Conservation (phyloP, 2,113 vertebrate genomes). For the Copsychus sechellarum region DNA sequence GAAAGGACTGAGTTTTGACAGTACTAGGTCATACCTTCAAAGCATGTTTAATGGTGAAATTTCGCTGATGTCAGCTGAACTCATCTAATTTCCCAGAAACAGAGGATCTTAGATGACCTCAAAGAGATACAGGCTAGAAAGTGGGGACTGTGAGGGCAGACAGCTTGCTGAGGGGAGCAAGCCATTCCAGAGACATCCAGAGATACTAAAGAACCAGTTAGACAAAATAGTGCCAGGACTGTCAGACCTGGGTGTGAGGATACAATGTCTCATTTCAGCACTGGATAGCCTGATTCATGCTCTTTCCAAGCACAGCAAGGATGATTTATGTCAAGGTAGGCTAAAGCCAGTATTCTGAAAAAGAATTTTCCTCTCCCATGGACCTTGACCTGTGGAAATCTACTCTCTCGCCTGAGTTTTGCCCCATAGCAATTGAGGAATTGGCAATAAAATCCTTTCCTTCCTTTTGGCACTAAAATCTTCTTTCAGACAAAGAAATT, state of each 20-base stretch:
- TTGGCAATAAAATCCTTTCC: not conserved
- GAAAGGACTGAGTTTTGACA: constrained; percentile 47
- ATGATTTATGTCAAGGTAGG: not conserved
- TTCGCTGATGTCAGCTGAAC: not conserved
- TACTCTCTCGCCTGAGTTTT: not conserved
- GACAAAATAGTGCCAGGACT: not conserved
- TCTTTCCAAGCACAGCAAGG: not conserved
- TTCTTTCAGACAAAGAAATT: not conserved
- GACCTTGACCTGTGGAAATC: not conserved
- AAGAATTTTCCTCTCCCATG: not conserved
- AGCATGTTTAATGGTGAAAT: not conserved
- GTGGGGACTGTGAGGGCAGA: not conserved
- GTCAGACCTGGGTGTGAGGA: not conserved
- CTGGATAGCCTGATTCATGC: not conserved
- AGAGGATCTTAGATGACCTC: not conserved
- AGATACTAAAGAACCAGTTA: not conserved
- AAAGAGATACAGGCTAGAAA: not conserved
- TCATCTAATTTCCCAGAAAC: not conserved
- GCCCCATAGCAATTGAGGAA: not conserved
- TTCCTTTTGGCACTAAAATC: not conserved
- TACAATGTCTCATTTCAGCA: rapidly evolving
- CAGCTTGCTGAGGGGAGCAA: not conserved
- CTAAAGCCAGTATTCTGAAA: not conserved
- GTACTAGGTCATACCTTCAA: constrained; percentile 42
- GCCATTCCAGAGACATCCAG: not conserved